Conservation (phyloP, 2,797 vertebrate genomes). For the Myioborus miniatus region DNA sequence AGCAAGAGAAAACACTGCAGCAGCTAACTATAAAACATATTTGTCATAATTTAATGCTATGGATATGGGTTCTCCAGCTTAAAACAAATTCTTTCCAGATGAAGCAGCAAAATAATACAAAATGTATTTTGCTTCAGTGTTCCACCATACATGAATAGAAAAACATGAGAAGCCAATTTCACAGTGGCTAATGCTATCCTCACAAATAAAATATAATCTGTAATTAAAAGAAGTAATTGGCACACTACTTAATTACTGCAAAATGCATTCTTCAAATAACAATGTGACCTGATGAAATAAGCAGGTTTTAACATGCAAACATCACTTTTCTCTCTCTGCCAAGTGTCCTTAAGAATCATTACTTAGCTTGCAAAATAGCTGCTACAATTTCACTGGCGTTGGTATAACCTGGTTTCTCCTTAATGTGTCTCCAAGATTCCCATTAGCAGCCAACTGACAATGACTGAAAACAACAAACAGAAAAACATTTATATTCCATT, state of each 20-base stretch:
- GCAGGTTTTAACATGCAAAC: background rate
- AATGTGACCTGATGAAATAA: background rate
- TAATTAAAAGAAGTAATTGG: slow-evolving; percentile 1
- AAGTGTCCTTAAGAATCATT: background rate
- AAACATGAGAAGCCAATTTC: background rate
- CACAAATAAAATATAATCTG: background rate
- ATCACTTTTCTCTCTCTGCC: background rate
- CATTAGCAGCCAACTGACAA: background rate
- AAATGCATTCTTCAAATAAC: background rate
- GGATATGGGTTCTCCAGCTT: background rate
- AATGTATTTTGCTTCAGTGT: background rate
- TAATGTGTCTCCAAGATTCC: background rate
- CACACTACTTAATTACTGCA: background rate
- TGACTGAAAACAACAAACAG: background rate
- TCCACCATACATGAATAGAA: background rate
- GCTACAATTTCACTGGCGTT: background rate
- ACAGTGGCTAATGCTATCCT: background rate
- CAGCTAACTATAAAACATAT: background rate
- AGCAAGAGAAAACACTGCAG: background rate
- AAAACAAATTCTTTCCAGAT: background rate
- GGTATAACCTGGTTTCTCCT: background rate
- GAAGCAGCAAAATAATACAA: background rate
- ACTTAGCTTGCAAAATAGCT: background rate
- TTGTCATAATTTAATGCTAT: background rate
- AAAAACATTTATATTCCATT: background rate